Evolutionary conservation across 2,113 vertebrate species (phyloP).

Genomic region (Rhabdomys dilectus): DNA sequence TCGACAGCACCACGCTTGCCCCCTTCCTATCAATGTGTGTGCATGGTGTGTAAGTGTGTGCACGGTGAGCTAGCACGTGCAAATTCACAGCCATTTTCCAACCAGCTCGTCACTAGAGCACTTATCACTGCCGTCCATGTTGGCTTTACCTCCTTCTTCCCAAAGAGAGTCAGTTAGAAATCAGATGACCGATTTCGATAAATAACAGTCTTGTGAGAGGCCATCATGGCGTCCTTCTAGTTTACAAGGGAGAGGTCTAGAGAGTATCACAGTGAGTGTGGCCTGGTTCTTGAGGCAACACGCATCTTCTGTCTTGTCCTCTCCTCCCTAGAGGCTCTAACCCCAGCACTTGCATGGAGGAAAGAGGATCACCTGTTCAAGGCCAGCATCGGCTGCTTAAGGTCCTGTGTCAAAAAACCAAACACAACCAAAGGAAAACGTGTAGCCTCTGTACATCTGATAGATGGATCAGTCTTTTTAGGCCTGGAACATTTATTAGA

Average conservation of each 20-base stretch:
- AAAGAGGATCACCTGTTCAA: not conserved
- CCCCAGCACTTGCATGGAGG: not conserved
- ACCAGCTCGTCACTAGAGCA: not conserved
- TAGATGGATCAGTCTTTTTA: no score
- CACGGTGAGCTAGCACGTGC: not conserved
- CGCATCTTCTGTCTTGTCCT: not conserved
- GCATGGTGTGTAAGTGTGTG: not conserved
- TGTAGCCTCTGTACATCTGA: not conserved
- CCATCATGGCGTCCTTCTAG: no score
- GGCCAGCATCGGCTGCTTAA: not conserved
- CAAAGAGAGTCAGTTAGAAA: not conserved
- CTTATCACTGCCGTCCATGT: no score
- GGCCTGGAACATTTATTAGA: not conserved
- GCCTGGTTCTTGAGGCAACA: not conserved
- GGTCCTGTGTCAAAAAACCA: not conserved
- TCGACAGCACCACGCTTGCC: not conserved
- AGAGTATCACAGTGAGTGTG: accelerated
- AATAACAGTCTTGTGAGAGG: not conserved
- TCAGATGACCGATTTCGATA: not conserved
- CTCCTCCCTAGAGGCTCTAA: not conserved
- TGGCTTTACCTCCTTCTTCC: not conserved
- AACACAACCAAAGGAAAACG: not conserved
- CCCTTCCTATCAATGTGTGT: not conserved
- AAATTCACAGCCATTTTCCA: not conserved
- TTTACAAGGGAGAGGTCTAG: not conserved